Evolutionary conservation across 2,797 vertebrate species (phyloP), one percentile per base, ranked within the genome.

Genomic region (Pantherophis vulpinus): DNA sequence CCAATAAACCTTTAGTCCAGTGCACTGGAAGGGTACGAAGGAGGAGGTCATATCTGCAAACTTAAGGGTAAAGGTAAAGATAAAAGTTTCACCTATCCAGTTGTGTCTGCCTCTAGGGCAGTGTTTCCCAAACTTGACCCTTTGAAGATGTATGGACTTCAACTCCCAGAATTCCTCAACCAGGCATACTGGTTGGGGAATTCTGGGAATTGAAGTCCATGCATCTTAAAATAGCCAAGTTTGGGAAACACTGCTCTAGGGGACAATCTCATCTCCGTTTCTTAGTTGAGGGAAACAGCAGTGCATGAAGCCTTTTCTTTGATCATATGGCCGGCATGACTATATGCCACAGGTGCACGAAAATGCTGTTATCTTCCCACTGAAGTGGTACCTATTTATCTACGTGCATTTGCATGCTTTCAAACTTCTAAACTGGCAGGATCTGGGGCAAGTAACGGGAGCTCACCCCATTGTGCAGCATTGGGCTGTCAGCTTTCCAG

Each of bases 311-410:
- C 2, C 29, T 16, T 70, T 70, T 70, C 5, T 70, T 70, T 70
- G 29, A 29, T 70, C 14, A 16, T 13, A 1, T 70, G 29, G 63
- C 13, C 5, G n/a, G 13, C 29, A 70, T 70, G 63, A 32, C 29
- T 70, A 32, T 32, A 32, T 2, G 2, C 29, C 13, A 70, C 11
- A 70, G 29, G 13, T 0, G 2, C 13, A 70, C 1, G 1, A 2
- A 5, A 70, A 32, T n/a, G 5, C 13, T 32, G 63, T 27, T 32
- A 70, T 70, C 5, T 70, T 70, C 63, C 63, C n/a, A 32, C 29
- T 5, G 1, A 70, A 70, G 13, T 70, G 63, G 63, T 16, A 70
- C n/a, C n/a, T n/a, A 32, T 32, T 70, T 70, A 70, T 70, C 63
- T 70, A 14, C n/a, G 32, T 5, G 5, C 13, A 32, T n/a, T 70